A percentile compares a stretch with the other conserved stretches of the same genome.
Conservation (phyloP, 1,140 invertebrate species). For the Diorhabda elongata region DNA sequence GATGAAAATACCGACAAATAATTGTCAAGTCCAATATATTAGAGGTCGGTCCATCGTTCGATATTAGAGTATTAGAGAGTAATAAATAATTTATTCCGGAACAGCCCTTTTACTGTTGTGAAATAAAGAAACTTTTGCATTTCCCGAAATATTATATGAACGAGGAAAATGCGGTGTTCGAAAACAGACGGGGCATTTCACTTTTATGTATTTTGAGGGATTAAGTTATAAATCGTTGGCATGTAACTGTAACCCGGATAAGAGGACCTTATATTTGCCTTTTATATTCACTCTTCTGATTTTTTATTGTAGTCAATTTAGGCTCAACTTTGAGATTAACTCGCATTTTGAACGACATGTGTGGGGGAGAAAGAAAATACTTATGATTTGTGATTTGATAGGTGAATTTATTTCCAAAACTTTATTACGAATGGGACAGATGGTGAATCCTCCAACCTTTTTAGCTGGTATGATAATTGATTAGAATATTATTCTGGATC, state of each 20-base stretch:
- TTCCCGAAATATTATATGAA: not conserved
- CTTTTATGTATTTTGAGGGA: conserved; percentile 35
- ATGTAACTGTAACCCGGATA: conserved; percentile 25
- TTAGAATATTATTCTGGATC: too few species aligned
- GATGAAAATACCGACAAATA: too few species aligned
- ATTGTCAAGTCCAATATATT: too few species aligned
- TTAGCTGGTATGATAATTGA: too few species aligned
- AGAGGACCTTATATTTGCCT: conserved; percentile 21
- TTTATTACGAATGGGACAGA: too few species aligned
- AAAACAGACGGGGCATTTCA: conserved; percentile 27
- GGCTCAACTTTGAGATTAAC: conserved; percentile 4
- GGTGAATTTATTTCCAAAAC: too few species aligned
- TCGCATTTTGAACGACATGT: not conserved
- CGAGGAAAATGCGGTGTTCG: not conserved
- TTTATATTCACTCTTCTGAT: conserved; percentile 28
- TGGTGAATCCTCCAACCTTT: too few species aligned
- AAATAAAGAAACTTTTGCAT: too few species aligned
- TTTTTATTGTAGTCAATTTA: conserved; percentile 27
- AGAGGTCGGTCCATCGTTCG: too few species aligned
- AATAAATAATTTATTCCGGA: too few species aligned
- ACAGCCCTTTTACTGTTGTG: too few species aligned
- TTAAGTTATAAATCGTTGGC: conserved; percentile 32
- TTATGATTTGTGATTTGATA: not conserved
- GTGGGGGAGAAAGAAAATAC: not conserved
- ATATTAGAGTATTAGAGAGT: too few species aligned